These are phyloP conservation scores for Protaetia brevitarsis DNA, from an alignment of 1,140 invertebrate species.

Conservation along the genomic window DNA sequence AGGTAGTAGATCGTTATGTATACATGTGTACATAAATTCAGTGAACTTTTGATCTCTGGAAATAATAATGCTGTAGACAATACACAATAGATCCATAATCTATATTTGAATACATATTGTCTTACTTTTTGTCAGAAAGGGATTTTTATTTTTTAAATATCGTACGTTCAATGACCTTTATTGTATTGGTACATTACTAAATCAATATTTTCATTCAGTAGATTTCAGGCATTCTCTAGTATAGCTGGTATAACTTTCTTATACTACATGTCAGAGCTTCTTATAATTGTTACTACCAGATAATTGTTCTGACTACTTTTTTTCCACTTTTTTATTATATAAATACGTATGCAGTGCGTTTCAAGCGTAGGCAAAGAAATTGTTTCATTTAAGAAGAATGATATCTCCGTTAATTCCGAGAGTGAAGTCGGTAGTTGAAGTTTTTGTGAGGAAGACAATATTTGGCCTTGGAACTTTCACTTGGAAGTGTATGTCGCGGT, in stretches of 20 bases:
- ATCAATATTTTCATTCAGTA: neutral
- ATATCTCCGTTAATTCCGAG: no score
- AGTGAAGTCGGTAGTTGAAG: no score
- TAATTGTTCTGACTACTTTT: no score
- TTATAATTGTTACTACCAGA: no score
- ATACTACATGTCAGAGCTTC: neutral
- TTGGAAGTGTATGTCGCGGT: no score
- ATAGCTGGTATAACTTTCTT: neutral
- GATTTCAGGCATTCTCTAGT: neutral
- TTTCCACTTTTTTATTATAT: no score
- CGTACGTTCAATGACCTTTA: neutral
- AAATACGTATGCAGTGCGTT: no score
- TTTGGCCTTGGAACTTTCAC: no score
- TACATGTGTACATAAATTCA: neutral
- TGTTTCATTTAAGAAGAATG: no score
- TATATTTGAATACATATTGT: conserved; percentile 11
- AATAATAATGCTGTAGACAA: conserved; percentile 9
- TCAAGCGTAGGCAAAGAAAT: no score
- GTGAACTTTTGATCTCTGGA: conserved; percentile 8
- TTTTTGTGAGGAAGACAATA: no score
- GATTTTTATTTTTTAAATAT: neutral
- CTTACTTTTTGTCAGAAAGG: neutral
- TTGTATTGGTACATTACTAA: neutral
- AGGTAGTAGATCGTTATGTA: neutral
- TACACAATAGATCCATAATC: conserved; percentile 15